phyloP scores from a whole-genome alignment of 2,797 vertebrate species.

The Saguinus oedipus region DNA sequence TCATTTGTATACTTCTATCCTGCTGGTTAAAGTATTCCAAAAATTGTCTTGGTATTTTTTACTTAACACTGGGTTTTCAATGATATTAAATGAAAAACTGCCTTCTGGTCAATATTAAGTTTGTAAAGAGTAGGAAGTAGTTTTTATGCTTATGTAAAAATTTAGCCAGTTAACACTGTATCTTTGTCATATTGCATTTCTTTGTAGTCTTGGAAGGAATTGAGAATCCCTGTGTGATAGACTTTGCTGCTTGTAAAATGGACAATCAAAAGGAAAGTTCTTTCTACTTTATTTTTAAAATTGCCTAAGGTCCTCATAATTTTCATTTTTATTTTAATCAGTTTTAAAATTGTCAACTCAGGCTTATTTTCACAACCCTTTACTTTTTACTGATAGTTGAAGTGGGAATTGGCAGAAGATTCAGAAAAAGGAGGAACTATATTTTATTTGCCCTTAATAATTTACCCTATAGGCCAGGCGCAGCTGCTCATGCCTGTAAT shows the following conservation, averaged over 20 bases:
- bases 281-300: background rate
- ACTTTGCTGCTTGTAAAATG: background rate
- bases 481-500: background rate
- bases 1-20: background rate
- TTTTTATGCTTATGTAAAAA: conserved; percentile 10
- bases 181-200: background rate
- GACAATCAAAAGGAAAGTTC: background rate
- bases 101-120: background rate
- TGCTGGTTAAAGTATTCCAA: background rate
- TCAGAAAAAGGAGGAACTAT: background rate
- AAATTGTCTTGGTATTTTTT: background rate
- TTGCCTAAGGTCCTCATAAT: background rate
- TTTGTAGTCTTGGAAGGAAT: background rate
- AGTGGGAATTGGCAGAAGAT: background rate
- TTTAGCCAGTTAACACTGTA: background rate
- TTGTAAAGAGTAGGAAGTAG: background rate
- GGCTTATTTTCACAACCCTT: background rate
- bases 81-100: background rate
- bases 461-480: background rate
- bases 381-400: background rate
- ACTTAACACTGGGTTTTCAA: background rate
- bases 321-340: background rate
- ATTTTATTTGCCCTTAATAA: background rate
- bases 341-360: background rate
- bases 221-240: background rate